phyloP scores from a whole-genome alignment of 2,113 vertebrate species.

The Phoxinus phoxinus region DNA sequence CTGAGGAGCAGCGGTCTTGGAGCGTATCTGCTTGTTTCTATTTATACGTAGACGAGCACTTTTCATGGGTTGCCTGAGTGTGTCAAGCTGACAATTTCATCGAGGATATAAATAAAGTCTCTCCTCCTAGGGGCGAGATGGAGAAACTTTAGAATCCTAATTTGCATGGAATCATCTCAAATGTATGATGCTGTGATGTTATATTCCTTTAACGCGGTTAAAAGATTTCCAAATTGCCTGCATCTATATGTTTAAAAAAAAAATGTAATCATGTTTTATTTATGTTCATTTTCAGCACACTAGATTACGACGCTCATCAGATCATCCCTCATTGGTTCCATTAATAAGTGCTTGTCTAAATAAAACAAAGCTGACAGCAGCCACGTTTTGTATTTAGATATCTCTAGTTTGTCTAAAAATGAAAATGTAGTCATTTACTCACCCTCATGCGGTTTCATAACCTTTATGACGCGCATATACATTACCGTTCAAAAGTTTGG shows the following conservation, averaged over 20 bases:
- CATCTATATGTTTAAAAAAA: background rate
- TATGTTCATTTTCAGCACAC: background rate
- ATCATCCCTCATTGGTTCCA: background rate
- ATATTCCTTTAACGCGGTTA: background rate
- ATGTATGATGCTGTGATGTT: conserved; percentile 32
- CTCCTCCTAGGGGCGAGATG: background rate
- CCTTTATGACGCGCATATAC: too few species aligned
- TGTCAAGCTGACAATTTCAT: conserved; percentile 52
- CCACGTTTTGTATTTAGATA: background rate
- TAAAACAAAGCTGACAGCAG: background rate
- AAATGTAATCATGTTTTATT: conserved; percentile 39
- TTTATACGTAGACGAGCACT: conserved; percentile 34
- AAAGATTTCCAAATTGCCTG: background rate
- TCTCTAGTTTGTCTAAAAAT: background rate
- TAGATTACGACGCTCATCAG: background rate
- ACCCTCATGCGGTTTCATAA: background rate
- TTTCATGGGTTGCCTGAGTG: conserved; percentile 37
- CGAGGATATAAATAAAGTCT: conserved; percentile 48
- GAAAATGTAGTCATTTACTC: background rate
- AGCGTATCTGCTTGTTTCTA: conserved; percentile 38
- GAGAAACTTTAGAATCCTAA: conserved; percentile 41
- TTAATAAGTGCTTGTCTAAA: background rate
- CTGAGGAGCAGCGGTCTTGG: background rate
- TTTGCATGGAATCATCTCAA: conserved; percentile 43
- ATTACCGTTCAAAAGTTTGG: background rate